phyloP scores from a whole-genome alignment of 2,113 vertebrate genomes.

The Ceyx margarethae region DNA sequence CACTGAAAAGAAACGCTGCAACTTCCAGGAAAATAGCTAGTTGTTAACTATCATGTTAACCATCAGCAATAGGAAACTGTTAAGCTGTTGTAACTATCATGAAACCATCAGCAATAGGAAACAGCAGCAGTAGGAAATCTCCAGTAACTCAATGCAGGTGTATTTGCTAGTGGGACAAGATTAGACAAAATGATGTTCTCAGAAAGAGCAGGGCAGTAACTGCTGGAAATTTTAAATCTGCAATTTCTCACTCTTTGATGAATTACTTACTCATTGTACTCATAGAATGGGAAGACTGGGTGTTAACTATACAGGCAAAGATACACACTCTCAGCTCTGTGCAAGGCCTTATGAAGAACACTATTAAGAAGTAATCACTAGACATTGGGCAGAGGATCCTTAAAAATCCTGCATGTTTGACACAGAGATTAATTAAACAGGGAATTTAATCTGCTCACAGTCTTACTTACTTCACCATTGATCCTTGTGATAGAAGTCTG shows the following conservation, averaged over 20 bases:
- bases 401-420: background rate
- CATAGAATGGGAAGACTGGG: background rate
- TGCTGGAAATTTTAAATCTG: background rate
- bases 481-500: constrained; percentile 81
- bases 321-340: background rate
- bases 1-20: background rate
- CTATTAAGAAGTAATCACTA: background rate
- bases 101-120: background rate
- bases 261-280: background rate
- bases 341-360: rapidly evolving
- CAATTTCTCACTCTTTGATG: background rate
- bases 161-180: background rate
- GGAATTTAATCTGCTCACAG: background rate
- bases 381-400: background rate
- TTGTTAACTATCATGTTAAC: background rate
- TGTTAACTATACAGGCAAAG: background rate
- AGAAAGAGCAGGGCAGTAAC: background rate
- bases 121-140: background rate
- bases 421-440: background rate
- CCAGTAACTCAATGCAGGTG: background rate
- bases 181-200: background rate
- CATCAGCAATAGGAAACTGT: background rate
- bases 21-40: background rate
- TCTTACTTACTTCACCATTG: constrained; percentile 78
- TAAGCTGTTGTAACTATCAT: background rate